Percentiles rank a stretch among this genome's conserved stretches.
Conservation (phyloP, 2,113 vertebrate species). For the Clarias batrachus region DNA sequence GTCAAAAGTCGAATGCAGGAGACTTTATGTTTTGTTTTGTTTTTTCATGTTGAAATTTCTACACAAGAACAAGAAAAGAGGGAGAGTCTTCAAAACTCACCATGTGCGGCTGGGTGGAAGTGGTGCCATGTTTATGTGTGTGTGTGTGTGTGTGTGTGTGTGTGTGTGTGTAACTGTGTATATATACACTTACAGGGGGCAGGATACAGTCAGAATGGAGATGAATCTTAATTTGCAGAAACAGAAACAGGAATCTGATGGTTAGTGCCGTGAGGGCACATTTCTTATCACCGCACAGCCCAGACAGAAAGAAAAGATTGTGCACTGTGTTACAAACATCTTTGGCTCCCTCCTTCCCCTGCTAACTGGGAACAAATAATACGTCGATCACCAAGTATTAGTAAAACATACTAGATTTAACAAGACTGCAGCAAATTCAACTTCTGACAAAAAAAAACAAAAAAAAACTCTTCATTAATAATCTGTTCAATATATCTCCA, state of each 20-base stretch:
- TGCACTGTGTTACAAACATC: background rate
- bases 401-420: background rate
- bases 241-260: constrained; percentile 38
- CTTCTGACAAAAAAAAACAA: constrained; percentile 29
- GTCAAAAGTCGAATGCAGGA: constrained; percentile 47
- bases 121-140: background rate
- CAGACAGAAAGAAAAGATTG: background rate
- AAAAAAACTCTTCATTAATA: background rate
- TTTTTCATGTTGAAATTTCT: constrained; percentile 64
- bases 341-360: background rate
- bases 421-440: background rate
- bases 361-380: background rate
- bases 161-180: too few species aligned
- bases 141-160: background rate
- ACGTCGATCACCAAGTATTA: background rate
- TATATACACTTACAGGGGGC: too few species aligned
- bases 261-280: constrained; percentile 9
- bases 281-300: background rate
- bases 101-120: constrained; percentile 29
- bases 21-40: constrained; percentile 56
- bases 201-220: constrained; percentile 32
- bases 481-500: background rate
- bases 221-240: constrained; percentile 52
- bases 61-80: constrained; percentile 63
- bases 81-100: constrained; percentile 39